These are phyloP conservation scores for Trissolcus brochymenae DNA, from an alignment of 2,888 invertebrate genomes.

Conservation along the genomic window DNA sequence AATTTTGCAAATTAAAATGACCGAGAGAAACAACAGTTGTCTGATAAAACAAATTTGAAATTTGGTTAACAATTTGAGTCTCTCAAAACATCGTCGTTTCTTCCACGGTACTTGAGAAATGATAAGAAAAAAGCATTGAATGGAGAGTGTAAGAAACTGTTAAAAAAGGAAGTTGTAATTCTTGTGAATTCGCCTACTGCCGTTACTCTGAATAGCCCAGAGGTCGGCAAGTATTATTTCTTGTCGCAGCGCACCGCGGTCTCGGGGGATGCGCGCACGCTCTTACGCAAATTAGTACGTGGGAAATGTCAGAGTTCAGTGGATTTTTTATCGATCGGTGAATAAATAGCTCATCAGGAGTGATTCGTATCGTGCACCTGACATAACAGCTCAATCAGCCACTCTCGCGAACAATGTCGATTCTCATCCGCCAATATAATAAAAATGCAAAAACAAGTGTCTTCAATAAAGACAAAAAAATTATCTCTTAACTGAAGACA, in stretches of 20 bases:
- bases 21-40: no score
- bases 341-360: constrained; percentile 10
- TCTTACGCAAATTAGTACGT: constrained; percentile 54
- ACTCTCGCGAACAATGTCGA: not conserved
- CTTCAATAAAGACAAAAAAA: no score
- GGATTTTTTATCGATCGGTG: constrained; percentile 9
- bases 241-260: constrained; percentile 23
- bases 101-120: no score
- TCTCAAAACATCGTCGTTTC: no score
- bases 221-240: constrained; percentile 45
- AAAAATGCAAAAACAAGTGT: no score
- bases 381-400: constrained; percentile 1
- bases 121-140: not conserved
- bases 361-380: constrained; percentile 6
- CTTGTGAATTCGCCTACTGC: constrained; percentile 37
- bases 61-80: no score
- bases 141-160: constrained; percentile 2
- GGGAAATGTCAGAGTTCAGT: constrained; percentile 46
- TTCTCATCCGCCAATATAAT: not conserved
- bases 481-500: no score
- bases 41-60: no score
- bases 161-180: constrained; percentile 28
- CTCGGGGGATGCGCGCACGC: constrained; percentile 22
- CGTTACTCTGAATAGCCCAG: constrained; percentile 42
- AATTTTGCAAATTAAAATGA: no score